Base-by-base conservation (phyloP, 2,888 invertebrate species). In the Danaus chrysippus region DNA sequence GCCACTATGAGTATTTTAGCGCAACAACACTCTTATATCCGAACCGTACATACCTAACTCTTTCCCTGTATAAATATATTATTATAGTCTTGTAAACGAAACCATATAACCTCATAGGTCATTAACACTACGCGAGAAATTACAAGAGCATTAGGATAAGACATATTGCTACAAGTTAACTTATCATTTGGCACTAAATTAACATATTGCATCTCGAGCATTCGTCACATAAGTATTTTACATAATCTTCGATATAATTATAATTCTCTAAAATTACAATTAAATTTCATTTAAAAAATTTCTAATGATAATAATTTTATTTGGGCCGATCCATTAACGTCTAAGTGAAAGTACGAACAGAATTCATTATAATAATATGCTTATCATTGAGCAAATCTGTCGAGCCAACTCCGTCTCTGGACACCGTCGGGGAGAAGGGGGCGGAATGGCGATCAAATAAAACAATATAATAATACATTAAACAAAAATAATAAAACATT, bases 181-280 rank as follows among this genome's bases (percentile, higher is more conserved):
- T 90, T 90, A 90, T 90, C 89, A 90, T 91, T 91, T 91, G 91
- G 91, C 91, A 91, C 91, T 90, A 91, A 90, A 89, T 85, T 89
- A 90, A 90, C 87, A 88, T 91, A 91, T 90, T 89, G 89, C 90
- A 88, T 88, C 83, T 86, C 87, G 87, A 87, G 83, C 87, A 84
- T 87, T 82, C 83, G 81, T 84, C 86, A 82, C 85, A 82, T 68
- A 82, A 81, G 76, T 84, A 81, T 81, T 79, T 17, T 49, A 49
- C 12, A n/a, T 49, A 49, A 49, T 17, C 49, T 43, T 43, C 46
- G 8, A 49, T 82, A 81, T 79, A 83, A 78, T 83, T 81, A 83
- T 82, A 83, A 82, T 83, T 81, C 73, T 68, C 64, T 68, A 68
- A 82, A 79, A 81, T 85, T 84, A 86, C 79, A 82, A 83, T 85